Conservation (phyloP, 2,797 vertebrate species). For the Sardinella longiceps region DNA sequence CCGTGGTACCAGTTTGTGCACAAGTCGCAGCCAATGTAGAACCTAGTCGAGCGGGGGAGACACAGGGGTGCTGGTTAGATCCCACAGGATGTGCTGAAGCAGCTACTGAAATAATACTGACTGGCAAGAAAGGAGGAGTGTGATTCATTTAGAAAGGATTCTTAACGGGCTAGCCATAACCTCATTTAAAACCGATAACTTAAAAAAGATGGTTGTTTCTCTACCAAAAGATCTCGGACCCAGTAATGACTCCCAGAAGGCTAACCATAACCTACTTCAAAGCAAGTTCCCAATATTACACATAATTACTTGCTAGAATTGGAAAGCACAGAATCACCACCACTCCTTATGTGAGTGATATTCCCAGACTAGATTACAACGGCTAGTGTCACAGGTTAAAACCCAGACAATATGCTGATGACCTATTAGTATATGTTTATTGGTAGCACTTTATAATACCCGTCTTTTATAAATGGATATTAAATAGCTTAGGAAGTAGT, state of each 20-base stretch:
- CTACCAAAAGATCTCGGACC: too few relatives aligned
- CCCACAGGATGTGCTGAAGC: not conserved
- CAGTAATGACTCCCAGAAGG: too few relatives aligned
- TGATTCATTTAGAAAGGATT: not conserved
- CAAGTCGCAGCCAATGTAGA: conserved; percentile 98
- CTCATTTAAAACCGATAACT: not conserved
- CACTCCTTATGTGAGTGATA: too few relatives aligned
- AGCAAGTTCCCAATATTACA: too few relatives aligned
- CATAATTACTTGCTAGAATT: too few relatives aligned
- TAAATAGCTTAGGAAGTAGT: too few relatives aligned
- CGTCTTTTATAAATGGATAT: too few relatives aligned
- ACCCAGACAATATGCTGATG: not conserved
- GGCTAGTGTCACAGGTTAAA: not conserved
- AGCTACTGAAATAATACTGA: not conserved
- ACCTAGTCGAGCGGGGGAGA: conserved; percentile 74
- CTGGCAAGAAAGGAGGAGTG: not conserved
- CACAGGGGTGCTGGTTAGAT: not conserved
- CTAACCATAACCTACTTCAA: too few relatives aligned
- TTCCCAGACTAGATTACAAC: too few relatives aligned
- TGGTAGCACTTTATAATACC: too few relatives aligned
- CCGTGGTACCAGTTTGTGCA: conserved; percentile 99
- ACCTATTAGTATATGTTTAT: not conserved
- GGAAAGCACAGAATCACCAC: too few relatives aligned
- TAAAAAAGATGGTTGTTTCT: not conserved
- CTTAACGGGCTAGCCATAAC: not conserved